phyloP scores from a whole-genome alignment of 2,888 invertebrate species.

The Operophtera brumata region DNA sequence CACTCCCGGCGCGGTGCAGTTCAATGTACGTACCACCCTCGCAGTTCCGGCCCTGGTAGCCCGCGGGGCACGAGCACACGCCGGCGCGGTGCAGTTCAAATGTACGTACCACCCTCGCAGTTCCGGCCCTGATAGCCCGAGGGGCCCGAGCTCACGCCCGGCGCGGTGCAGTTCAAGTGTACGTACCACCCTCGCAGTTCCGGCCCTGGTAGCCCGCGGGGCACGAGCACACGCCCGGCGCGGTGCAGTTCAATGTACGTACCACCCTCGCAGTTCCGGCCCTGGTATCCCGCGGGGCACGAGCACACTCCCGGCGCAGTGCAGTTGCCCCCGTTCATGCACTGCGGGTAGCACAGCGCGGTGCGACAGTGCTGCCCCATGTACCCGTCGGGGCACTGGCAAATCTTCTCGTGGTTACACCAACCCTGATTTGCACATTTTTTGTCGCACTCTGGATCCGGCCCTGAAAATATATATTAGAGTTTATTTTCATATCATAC shows the following conservation, averaged over 20 bases:
- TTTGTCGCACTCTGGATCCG: constrained; percentile 93
- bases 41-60: constrained; percentile 94
- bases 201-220: constrained; percentile 94
- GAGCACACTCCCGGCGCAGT: constrained; percentile 94
- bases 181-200: constrained; percentile 95
- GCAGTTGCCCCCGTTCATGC: constrained; percentile 95
- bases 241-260: constrained; percentile 87
- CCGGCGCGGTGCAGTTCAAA: constrained; percentile 95
- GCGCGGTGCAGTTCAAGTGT: constrained; percentile 95
- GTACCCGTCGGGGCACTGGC: constrained; percentile 94
- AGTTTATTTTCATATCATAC: constrained; percentile 8
- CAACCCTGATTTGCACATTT: constrained; percentile 92
- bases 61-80: constrained; percentile 93
- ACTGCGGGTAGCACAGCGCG: constrained; percentile 94
- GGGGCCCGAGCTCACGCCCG: constrained; percentile 93
- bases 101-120: too few species aligned
- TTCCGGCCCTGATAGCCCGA: constrained; percentile 94
- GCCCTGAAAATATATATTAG: constrained; percentile 74
- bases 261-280: constrained; percentile 94
- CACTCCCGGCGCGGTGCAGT: constrained; percentile 93
- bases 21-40: too few species aligned
- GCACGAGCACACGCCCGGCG: constrained; percentile 93
- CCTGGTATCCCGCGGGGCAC: constrained; percentile 94
- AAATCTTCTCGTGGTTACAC: constrained; percentile 91
- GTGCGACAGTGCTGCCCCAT: constrained; percentile 94